Evolutionary conservation across 2,113 vertebrate genomes (phyloP), one percentile per base, ranked within the genome.

Genomic region (Alligator sinensis): DNA sequence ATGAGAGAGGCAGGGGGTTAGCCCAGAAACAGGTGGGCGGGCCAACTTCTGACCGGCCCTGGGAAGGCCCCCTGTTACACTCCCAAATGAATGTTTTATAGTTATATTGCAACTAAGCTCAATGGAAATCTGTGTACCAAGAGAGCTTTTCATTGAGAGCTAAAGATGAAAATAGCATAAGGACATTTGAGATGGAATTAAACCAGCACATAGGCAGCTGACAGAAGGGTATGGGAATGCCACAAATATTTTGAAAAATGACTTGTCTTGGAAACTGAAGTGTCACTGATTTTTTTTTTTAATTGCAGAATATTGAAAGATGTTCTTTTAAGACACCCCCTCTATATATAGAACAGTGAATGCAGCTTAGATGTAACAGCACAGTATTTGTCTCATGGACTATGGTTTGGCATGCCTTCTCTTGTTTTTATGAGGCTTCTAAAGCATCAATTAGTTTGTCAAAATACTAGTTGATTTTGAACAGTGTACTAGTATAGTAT

Each of bases 71-170:
- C 47, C 47, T 47, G 47, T 47, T 47, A 47, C 47, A 47, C 47
- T 47, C 72, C 57, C 4, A 21, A 62, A 76, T 82, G 34, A 91
- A 62, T 86, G 66, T 90, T 93, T 95, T 95, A 47, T 47, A 92
- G 88, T 95, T 89, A 27, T 66, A 34, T 54, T 87, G 22, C 8
- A 82, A 66, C 25, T 85, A 38, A 77, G 90, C 90, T 85, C 13
- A n/a, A 22, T 25, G 34, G 90, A 92, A 81, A 87, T 79, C 38
- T 90, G 12, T 87, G 72, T 72, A 90, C 91, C 91, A 80, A 86
- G 82, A 90, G 90, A 30, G 12, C 25, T 87, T 91, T 80, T 30
- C 57, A 66, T 54, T 90, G 62, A 70, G 91, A 93, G 34, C 34
- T 72, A 66, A 74, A 85, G 54, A 77, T 28, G 13, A 96, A 92